Percentiles rank a stretch among this genome's conserved stretches.
Conservation (phyloP, 2,113 vertebrate species). For the Sminthopsis crassicaudata region DNA sequence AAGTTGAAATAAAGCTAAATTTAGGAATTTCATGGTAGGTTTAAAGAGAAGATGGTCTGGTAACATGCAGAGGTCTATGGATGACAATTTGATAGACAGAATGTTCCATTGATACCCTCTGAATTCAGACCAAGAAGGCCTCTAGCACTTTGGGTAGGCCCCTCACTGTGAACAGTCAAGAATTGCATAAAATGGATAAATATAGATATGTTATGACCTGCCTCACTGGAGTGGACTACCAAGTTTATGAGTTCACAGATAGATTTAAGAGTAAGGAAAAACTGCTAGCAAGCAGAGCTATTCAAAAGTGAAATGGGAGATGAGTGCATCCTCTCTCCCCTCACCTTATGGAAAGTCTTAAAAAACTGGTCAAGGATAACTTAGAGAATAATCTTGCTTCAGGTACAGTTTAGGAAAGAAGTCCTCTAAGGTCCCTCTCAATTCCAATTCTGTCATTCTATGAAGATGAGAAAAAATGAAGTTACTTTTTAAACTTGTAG, state of each 20-base stretch:
- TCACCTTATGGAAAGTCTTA: neutral
- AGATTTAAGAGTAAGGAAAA: neutral
- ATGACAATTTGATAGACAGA: neutral
- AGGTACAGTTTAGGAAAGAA: neutral
- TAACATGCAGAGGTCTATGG: neutral
- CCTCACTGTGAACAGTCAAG: neutral
- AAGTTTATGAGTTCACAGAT: neutral
- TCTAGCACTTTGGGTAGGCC: neutral
- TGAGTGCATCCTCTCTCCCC: neutral
- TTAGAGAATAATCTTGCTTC: neutral
- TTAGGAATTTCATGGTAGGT: neutral
- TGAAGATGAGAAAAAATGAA: neutral
- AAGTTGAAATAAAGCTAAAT: neutral
- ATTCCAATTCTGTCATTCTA: neutral
- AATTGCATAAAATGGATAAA: neutral
- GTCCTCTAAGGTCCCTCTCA: neutral
- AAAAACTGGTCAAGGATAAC: neutral
- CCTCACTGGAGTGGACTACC: neutral
- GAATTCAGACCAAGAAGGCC: neutral
- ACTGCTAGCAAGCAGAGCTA: neutral
- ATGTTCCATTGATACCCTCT: neutral
- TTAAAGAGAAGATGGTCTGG: neutral
- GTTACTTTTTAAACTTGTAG: neutral
- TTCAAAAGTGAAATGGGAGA: neutral
- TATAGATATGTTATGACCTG: neutral